phyloP scores from a whole-genome alignment of 2,888 invertebrate genomes.

The Stenolophus ochropezus region DNA sequence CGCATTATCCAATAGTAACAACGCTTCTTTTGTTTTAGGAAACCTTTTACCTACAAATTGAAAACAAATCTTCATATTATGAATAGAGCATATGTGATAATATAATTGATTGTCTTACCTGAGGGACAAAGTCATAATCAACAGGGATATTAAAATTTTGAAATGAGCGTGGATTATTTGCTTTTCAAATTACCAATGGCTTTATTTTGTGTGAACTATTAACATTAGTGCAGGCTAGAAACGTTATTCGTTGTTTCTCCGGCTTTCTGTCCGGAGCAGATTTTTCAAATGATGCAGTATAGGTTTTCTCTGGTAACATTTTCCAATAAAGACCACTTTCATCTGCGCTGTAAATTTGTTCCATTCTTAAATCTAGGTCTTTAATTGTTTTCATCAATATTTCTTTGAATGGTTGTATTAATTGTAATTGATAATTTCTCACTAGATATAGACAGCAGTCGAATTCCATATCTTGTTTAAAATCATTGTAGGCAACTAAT shows the following conservation, averaged over 20 bases:
- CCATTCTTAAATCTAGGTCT: slow-evolving; percentile 20
- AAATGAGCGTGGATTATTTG: neutral
- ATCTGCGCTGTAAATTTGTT: slow-evolving; percentile 36
- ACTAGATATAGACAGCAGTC: no score
- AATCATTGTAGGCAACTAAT: no score
- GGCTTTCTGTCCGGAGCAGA: no score
- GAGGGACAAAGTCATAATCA: slow-evolving; percentile 30
- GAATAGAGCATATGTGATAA: slow-evolving; percentile 9
- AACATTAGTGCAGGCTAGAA: no score
- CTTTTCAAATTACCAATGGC: slow-evolving; percentile 1
- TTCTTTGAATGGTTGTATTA: slow-evolving; percentile 46
- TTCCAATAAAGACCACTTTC: slow-evolving; percentile 40
- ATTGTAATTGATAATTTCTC: slow-evolving; percentile 60
- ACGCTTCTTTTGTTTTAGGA: no score
- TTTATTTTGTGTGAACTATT: slow-evolving; percentile 11
- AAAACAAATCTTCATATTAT: neutral
- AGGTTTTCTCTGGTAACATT: slow-evolving; percentile 40
- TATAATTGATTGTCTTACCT: slow-evolving; percentile 16
- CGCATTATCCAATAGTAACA: no score
- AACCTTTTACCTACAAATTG: no score
- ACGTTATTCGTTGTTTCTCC: no score
- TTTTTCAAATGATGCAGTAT: slow-evolving; percentile 17
- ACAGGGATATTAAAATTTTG: slow-evolving; percentile 11
- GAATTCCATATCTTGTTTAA: no score
- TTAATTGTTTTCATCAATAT: slow-evolving; percentile 6